phyloP scores from a whole-genome alignment of 1,140 invertebrate species.

The Mamestra configurata region DNA sequence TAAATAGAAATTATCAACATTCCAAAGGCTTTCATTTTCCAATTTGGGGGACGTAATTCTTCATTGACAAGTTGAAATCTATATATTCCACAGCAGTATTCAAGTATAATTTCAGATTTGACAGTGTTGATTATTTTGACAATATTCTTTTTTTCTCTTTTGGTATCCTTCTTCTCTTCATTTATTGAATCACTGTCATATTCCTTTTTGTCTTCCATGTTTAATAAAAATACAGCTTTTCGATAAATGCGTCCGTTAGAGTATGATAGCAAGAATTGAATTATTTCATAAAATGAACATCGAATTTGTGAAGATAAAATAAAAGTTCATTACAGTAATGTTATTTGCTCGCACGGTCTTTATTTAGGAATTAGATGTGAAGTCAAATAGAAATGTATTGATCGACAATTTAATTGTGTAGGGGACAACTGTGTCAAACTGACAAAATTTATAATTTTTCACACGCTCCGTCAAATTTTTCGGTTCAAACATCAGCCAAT shows the following conservation, averaged over 20 bases:
- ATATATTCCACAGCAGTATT: slow-evolving; percentile 2
- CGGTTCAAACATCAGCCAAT: no score
- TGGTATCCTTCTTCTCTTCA: not conserved
- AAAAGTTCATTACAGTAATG: not conserved
- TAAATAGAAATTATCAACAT: not conserved
- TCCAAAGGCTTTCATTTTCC: not conserved
- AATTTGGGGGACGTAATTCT: not conserved
- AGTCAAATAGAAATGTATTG: no score
- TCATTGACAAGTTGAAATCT: slow-evolving; percentile 1
- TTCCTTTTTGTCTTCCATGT: not conserved
- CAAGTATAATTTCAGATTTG: not conserved
- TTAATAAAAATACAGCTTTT: not conserved
- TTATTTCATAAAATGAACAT: not conserved
- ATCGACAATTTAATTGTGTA: no score
- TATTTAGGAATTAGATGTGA: not conserved
- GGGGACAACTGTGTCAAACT: no score
- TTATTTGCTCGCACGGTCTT: not conserved
- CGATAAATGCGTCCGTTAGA: not conserved
- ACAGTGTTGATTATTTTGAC: not conserved
- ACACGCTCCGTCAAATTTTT: no score
- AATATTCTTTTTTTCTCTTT: not conserved
- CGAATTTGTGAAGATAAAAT: not conserved
- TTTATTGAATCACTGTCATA: not conserved
- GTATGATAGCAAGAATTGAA: not conserved
- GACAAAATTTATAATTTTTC: no score